Base-by-base conservation (phyloP, 1,140 invertebrate species). In the Papilio polytes region DNA sequence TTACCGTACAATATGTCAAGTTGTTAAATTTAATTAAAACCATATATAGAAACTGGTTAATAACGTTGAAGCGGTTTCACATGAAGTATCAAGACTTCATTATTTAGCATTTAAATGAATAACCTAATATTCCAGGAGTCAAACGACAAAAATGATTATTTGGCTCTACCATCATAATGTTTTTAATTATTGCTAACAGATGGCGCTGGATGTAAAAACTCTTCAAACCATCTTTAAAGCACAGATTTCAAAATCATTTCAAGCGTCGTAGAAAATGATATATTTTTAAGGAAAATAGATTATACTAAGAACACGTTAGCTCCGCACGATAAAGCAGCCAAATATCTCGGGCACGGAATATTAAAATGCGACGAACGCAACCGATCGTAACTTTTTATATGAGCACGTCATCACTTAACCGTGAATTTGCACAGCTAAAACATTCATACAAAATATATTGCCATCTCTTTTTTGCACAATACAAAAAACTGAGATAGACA, bases 361-460 rank as follows among this genome's bases (percentile, higher is more conserved):
- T 89, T 88, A 88, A 85, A 84, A 84, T 89, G 85, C 85, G 85
- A 80, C 85, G 63, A 70, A 70, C 63, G 63, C 63, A 84, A 83
- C 66, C 80, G 85, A 74, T 86, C 86, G 86, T 89, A 88, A 89
- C 87, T 88, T 89, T 88, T 88, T 89, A 88, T 89, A 85, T 78
- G 78, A 81, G 81, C 88, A 86, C 84, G 85, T 84, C 84, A 86
- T 66, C 59, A 10, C 59, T 51, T 51, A 51, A 56, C 7, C 53
- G 53, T 13, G 81, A 81, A 74, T 83, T 82, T 82, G 78, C 81
- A 82, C 70, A 51, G 10, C 72, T 66, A 48, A 51, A 51, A 51
- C 48, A 56, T 20, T 9, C 53, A 20, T 9, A 20, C 53, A 56
- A 9, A 53, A 53, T 18, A 56, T 56, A 56, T 56, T 20, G 8